Evolutionary conservation across 2,797 vertebrate species (phyloP), one percentile per base, ranked within the genome.

Genomic region (Coendou prehensilis): DNA sequence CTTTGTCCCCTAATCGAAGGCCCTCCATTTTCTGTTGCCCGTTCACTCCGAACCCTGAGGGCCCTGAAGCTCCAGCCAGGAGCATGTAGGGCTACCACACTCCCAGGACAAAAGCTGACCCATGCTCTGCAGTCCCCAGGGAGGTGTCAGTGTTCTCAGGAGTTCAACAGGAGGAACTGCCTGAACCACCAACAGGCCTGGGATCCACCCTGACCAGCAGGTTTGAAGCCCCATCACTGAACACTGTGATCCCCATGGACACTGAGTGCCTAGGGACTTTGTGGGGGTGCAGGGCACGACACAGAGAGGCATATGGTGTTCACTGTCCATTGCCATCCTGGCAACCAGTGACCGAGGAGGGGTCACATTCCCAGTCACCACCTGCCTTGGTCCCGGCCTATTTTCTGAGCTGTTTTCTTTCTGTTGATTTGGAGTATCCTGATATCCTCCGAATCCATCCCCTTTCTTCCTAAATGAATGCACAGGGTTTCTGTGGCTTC

Each of bases 231-330:
- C 28, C 47, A 30, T 28, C 15, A 2, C 41, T 2, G 14, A 7
- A 5, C 54, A 37, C 0, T 9, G 2, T 0, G 76, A 73, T 26
- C 63, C 50, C 3, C 3, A 0, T 2, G 37, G 61, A 37, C 6
- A 15, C 33, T 3, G 20, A 26, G 17, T 20, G 41, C 69, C 93
- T 37, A n/a, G 6, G 9, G 47, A n/a, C 20, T 28, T 33, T 50
- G 52, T 0, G 11, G 17, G 45, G 9, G 14, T 37, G 8, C 4
- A 69, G 88, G n/a, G 54, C 18, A 45, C 28, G 37, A 33, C 57
- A 2, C 0, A 14, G 59, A 45, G 52, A n/a, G 26, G 56, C 6
- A 10, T 1, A 0, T 0, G 23, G 23, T 10, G 2, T 6, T 50
- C 52, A 23, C 30, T 20, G 61, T 6, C 15, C 61, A 56, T 37